A percentile compares a stretch with the other conserved stretches of the same genome.
phyloP scores from a whole-genome alignment of 2,113 vertebrate species.

The Cottus gobio region DNA sequence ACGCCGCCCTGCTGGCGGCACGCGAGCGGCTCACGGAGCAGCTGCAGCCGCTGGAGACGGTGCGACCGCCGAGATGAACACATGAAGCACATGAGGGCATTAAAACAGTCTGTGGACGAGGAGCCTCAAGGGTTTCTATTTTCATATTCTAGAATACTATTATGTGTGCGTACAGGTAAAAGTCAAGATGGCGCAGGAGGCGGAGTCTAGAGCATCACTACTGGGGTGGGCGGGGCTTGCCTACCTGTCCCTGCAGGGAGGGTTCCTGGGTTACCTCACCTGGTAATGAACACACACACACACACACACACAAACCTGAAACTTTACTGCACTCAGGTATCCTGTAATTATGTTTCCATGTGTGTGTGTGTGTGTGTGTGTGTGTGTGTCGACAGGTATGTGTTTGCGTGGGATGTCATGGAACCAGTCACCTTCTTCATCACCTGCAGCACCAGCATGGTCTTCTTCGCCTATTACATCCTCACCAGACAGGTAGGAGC shows the following conservation, averaged over 20 bases:
- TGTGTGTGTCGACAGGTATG: conserved; percentile 43
- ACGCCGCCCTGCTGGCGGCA: conserved; percentile 78
- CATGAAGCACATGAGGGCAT: no score
- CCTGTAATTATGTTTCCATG: background rate
- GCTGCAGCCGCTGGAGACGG: conserved; percentile 86
- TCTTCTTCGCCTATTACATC: conserved; percentile 62
- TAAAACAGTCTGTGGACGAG: no score
- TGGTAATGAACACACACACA: conserved; percentile 30
- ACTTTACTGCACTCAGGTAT: background rate
- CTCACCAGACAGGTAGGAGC: conserved; percentile 46
- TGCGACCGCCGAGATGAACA: conserved; percentile 31
- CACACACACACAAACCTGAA: background rate
- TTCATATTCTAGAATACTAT: no score
- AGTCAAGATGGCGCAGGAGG: conserved; percentile 31
- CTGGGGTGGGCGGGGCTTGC: conserved; percentile 59
- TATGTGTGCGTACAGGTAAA: conserved; percentile 21
- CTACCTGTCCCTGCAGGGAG: conserved; percentile 63
- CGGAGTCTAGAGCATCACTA: conserved; percentile 8
- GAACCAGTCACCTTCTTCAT: conserved; percentile 63
- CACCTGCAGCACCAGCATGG: conserved; percentile 53
- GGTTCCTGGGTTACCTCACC: conserved; percentile 64
- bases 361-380: conserved; percentile 12
- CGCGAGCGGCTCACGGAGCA: conserved; percentile 77
- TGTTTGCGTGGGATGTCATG: conserved; percentile 65
- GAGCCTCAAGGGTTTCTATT: no score